These are phyloP conservation scores for Nasalis larvatus DNA, from an alignment of 2,113 vertebrate species.

Conservation along the genomic window DNA sequence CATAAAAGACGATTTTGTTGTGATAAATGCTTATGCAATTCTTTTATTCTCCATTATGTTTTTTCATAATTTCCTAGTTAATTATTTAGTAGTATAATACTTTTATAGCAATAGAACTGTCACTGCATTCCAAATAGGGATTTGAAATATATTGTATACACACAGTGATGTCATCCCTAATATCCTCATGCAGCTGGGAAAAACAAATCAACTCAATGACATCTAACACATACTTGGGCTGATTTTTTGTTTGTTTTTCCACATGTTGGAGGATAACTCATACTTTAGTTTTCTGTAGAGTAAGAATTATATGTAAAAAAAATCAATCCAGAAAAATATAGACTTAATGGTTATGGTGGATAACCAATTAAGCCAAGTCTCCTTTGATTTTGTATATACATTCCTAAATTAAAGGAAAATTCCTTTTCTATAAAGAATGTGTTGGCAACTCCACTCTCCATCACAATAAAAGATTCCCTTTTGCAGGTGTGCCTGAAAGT, in stretches of 20 bases:
- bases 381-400: background rate
- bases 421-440: background rate
- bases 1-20: constrained; percentile 79
- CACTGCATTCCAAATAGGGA: constrained; percentile 38
- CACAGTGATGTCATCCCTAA: constrained; percentile 20
- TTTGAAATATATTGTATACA: constrained; percentile 45
- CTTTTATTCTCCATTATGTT: constrained; percentile 74
- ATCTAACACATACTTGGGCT: background rate
- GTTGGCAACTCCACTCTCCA: background rate
- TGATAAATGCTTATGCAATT: constrained; percentile 75
- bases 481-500: background rate
- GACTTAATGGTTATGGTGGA: background rate
- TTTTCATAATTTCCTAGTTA: constrained; percentile 74
- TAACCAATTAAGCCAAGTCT: background rate
- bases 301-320: constrained; percentile 32
- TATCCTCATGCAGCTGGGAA: constrained; percentile 22
- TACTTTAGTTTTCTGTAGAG: background rate
- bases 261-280: background rate
- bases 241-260: constrained; percentile 27
- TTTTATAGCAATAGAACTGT: constrained; percentile 40
- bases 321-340: background rate
- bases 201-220: constrained; percentile 15
- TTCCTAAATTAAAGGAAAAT: background rate
- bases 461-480: background rate
- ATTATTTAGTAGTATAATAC: constrained; percentile 68